Base-by-base conservation (phyloP, 2,113 vertebrate genomes). In the Aldabrachelys gigantea region DNA sequence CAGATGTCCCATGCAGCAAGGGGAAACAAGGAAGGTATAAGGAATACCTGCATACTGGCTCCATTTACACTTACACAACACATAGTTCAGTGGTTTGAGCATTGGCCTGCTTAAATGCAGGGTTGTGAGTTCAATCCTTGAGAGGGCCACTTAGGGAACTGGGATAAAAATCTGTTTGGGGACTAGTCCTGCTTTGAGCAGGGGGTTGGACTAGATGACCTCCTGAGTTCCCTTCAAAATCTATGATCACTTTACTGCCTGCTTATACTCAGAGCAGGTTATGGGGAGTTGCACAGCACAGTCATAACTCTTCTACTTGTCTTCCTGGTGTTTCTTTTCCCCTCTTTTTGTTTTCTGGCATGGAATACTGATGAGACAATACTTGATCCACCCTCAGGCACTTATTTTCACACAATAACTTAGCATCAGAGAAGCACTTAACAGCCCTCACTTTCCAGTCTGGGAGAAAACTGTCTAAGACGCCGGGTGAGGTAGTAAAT, bases 331-430 rank as follows among this genome's bases (percentile, higher is more conserved):
- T 65, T 92, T 50, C 53, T 21, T 87, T 54, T 92, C 88, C 56
- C 80, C 59, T 41, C 82, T 82, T 92, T 47, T 62, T 56, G 3
- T 89, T 52, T 53, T 89, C 94, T 95, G 89, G 94, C 95, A 97
- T 87, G 80, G 91, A 97, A 96, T 94, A 91, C 96, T 96, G 94
- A 97, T 95, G 92, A 97, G 95, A 97, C 95, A 96, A 97, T 96
- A 95, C 90, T 96, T 97, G 95, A 96, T 97, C 93, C 94, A 94
- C 95, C 94, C 93, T 96, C 90, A 94, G 96, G 96, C 94, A 94
- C 94, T 97, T 97, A 96, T 97, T 97, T 97, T 96, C 86, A 1
- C 94, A 95, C 96, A 97, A 97, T 97, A 97, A 96, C 95, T 96
- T 97, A 95, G 95, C 95, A 97, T 96, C 96, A 95, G 38, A 91